phyloP scores from a whole-genome alignment of 2,113 vertebrate genomes.

The Stigmatopora argus region DNA sequence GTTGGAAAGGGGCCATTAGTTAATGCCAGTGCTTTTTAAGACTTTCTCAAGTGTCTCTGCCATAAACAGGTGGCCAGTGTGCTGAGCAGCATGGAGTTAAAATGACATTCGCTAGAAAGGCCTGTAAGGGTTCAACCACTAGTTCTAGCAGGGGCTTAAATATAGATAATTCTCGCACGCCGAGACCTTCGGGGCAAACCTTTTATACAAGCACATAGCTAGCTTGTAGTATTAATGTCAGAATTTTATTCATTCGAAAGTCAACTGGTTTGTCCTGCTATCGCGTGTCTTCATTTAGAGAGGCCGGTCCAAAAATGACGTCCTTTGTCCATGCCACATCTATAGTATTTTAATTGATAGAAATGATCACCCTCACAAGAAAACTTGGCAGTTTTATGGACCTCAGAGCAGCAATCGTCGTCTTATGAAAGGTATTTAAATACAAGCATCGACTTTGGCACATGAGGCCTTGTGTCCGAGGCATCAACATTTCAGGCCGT shows the following conservation, averaged over 20 bases:
- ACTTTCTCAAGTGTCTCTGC: conserved; percentile 46
- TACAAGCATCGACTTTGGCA: too few species aligned
- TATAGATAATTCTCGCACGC: conserved; percentile 56
- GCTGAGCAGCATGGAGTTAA: conserved; percentile 66
- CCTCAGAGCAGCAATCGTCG: not conserved
- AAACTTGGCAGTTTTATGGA: not conserved
- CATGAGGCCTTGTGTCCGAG: too few species aligned
- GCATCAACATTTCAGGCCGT: too few species aligned
- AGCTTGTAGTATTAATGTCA: not conserved
- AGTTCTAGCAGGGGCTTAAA: conserved; percentile 68
- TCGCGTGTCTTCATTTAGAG: not conserved
- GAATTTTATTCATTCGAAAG: conserved; percentile 1
- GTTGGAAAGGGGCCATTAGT: conserved; percentile 2
- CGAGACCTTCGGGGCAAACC: conserved; percentile 34
- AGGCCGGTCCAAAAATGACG: not conserved
- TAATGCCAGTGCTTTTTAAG: conserved; percentile 24
- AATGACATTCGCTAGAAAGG: conserved; percentile 68
- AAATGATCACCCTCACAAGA: not conserved
- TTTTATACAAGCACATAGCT: conserved; percentile 6
- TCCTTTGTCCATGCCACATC: not conserved
- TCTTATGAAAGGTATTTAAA: too few species aligned
- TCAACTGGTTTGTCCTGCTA: too few species aligned
- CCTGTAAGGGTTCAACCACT: conserved; percentile 69
- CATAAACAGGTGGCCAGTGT: conserved; percentile 71
- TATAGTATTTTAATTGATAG: not conserved